These are phyloP conservation scores for Hipposideros armiger DNA, from an alignment of 2,113 vertebrate genomes.

Conservation along the genomic window DNA sequence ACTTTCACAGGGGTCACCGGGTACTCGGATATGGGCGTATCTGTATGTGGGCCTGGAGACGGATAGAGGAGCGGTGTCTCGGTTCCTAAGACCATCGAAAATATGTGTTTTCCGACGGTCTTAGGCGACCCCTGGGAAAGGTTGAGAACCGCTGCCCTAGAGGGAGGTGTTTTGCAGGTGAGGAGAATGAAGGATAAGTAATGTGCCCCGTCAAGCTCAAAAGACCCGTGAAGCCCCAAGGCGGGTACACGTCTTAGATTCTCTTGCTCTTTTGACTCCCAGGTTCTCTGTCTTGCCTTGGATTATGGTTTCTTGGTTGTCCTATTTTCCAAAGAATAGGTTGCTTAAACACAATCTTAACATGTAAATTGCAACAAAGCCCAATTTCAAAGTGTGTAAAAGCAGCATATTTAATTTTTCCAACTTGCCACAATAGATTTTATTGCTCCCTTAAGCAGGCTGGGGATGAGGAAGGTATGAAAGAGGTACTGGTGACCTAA, in stretches of 20 bases:
- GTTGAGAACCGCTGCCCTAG: background rate
- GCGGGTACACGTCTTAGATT: background rate
- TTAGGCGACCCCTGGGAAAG: no score
- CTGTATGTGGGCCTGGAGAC: no score
- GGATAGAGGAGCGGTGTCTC: no score
- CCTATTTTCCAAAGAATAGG: background rate
- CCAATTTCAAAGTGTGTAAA: constrained; percentile 7
- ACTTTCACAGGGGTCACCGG: no score
- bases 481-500: background rate
- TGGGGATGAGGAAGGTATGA: background rate
- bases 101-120: no score
- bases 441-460: background rate
- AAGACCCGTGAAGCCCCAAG: background rate
- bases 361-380: background rate
- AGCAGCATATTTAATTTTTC: background rate
- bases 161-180: background rate
- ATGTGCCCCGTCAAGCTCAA: background rate
- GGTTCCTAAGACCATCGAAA: no score
- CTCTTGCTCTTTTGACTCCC: background rate
- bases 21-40: no score
- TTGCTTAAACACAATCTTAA: background rate
- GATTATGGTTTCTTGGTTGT: background rate
- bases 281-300: background rate
- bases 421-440: background rate
- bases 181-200: background rate